Conservation (phyloP, 2,113 vertebrate genomes). For the Bolborhynchus lineola region DNA sequence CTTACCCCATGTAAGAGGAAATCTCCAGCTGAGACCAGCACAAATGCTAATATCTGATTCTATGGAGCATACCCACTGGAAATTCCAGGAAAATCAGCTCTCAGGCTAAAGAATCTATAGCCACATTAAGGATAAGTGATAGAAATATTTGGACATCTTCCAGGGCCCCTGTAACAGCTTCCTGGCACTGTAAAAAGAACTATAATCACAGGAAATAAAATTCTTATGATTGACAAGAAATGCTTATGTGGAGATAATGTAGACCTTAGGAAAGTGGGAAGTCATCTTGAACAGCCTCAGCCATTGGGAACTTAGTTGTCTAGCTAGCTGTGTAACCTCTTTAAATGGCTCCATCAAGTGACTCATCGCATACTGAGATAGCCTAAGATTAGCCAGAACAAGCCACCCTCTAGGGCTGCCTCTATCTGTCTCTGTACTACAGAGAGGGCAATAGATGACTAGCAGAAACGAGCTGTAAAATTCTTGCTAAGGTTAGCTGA, state of each 20-base stretch:
- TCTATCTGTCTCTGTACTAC: not conserved
- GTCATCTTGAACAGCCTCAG: not conserved
- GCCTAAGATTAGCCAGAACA: not conserved
- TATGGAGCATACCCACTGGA: not conserved
- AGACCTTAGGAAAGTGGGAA: not conserved
- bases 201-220: not conserved
- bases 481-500: not conserved
- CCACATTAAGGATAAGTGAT: not conserved
- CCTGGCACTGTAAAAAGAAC: not conserved
- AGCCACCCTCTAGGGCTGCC: not conserved
- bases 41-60: not conserved
- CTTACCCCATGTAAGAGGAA: not conserved
- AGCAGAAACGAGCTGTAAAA: not conserved
- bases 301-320: not conserved
- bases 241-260: not conserved
- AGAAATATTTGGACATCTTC: not conserved
- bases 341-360: not conserved
- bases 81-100: not conserved
- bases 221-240: not conserved
- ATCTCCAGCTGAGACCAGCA: not conserved
- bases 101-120: not conserved
- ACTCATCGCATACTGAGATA: not conserved
- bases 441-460: not conserved
- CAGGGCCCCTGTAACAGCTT: not conserved
- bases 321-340: not conserved